Base-by-base conservation (phyloP, 1,140 invertebrate genomes). In the Penaeus indicus region DNA sequence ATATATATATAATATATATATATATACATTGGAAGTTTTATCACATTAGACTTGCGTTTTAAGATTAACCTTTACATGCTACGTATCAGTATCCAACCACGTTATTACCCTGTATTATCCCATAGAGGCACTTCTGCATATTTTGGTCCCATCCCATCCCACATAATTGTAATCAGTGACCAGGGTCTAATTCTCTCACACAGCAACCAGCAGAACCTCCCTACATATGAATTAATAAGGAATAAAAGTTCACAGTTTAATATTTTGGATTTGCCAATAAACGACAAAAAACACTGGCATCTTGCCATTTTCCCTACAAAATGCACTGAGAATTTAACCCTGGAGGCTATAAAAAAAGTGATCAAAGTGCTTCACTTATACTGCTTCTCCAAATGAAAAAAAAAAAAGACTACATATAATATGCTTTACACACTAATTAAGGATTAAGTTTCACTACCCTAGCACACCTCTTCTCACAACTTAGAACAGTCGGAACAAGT, bases 131-230 rank as follows among this genome's bases (percentile, higher is more conserved):
- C 86, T 88, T 88, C 54, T 78, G 38, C 79, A 75, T 64, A 25
- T 83, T 84, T 88, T 88, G 86, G 86, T 88, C 86, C 86, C 86
- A 64, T 88, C 86, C 86, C 82, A 78, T 88, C 72, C 81, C 81
- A 84, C 60, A 2, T 54, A 84, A 84, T 54, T 80, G 63, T 88
- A 75, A 67, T 64, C 86, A 78, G 81, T 75, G 78, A 88, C 67
- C 86, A 60, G 82, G 72, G 79, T 84, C 60, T 54, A 54, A 54
- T 54, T 54, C 54, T 54, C 54, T 54, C 54, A 16, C 54, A 54
- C 54, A 8, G 54, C 54, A 54, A 54, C 54, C 54, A 54, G 54
- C 54, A 54, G 54, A 13, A 54, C 54, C 54, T 54, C 54, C 54
- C 54, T 54, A 54, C 11, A 13, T 54, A 54, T 16, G 16, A 13